Evolutionary conservation across 2,113 vertebrate species (phyloP).

Genomic region (Grammatotria lemairii): DNA sequence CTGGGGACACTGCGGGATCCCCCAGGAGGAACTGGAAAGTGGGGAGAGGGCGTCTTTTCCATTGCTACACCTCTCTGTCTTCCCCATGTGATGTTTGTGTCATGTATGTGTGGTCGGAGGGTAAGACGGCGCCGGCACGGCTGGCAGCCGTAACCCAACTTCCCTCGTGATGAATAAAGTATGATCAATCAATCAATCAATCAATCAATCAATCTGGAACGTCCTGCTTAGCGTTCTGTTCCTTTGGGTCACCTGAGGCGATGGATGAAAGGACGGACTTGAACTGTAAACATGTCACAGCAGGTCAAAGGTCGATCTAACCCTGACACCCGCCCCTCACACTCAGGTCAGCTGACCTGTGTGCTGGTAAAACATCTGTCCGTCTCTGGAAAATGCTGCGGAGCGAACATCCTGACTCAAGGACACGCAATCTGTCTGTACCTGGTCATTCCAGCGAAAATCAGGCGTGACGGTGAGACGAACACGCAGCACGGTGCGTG

Average conservation of each 20-base stretch:
- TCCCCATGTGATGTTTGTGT: not conserved
- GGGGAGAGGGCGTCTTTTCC: not conserved
- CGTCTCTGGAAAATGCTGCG: not conserved
- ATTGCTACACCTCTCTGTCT: not conserved
- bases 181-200: not conserved
- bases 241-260: not conserved
- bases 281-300: not conserved
- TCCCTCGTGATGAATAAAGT: not conserved
- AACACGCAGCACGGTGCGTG: slow-evolving; percentile 89
- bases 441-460: slow-evolving; percentile 96
- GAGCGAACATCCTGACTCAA: accelerated
- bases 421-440: slow-evolving; percentile 36
- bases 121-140: not conserved
- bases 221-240: not conserved
- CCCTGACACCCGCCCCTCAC: not conserved
- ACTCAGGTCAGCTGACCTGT: not conserved
- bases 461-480: slow-evolving; percentile 82
- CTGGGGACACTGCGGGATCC: not conserved
- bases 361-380: accelerated
- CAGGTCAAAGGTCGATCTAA: not conserved
- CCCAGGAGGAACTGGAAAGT: not conserved
- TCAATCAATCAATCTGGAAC: not conserved
- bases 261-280: not conserved
- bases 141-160: not conserved
- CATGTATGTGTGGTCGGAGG: not conserved